Conservation (phyloP, 1,140 invertebrate species). For the Lucilia cuprina region DNA sequence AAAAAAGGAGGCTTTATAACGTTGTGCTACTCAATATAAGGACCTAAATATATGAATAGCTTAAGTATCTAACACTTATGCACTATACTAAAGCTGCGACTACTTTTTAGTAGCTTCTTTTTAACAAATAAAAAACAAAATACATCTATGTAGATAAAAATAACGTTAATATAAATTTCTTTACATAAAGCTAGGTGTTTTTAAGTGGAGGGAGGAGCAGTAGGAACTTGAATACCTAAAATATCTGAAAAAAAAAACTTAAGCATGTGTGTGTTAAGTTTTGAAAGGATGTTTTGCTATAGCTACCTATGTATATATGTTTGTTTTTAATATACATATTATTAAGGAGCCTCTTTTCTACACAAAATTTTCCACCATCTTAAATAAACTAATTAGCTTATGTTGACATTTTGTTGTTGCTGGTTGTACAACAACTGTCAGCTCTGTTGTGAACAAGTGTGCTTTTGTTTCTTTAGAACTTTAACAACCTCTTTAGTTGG, state of each 20-base stretch:
- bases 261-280: background rate
- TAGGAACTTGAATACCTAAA: background rate
- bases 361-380: conserved; percentile 33
- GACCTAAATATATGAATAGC: background rate
- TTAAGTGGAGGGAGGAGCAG: background rate
- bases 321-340: conserved; percentile 34
- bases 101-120: background rate
- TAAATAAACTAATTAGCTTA: conserved; percentile 38
- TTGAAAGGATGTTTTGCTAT: too few species aligned
- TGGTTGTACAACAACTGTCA: background rate
- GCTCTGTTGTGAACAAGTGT: background rate
- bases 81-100: background rate
- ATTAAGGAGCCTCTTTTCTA: conserved; percentile 30
- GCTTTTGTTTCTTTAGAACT: conserved; percentile 14
- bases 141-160: background rate
- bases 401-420: conserved; percentile 22
- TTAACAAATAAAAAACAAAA: background rate
- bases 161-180: background rate
- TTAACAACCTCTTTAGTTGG: conserved; percentile 11
- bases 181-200: background rate
- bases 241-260: background rate
- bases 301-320: too few species aligned
- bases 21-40: background rate
- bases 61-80: conserved; percentile 3
- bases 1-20: background rate